Base-by-base conservation (phyloP, 1,140 invertebrate species). In the Chionoecetes opilio region DNA sequence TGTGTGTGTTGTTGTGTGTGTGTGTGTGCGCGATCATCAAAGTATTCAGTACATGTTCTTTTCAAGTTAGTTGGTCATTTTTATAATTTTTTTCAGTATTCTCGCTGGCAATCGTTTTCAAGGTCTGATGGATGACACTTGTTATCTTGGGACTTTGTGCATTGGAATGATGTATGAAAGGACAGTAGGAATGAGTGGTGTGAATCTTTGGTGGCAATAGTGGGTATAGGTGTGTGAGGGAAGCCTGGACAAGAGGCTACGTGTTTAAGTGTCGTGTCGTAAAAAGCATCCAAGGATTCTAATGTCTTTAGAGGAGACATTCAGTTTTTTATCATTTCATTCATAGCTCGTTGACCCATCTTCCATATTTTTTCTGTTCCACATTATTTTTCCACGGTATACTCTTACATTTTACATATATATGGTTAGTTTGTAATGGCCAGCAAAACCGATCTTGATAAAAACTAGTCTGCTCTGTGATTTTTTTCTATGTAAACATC, bases 381-480 rank as follows among this genome's bases (percentile, higher is more conserved):
- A 75, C 21, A 75, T 75, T 3, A n/a, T 75, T 75, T 75, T 75
- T 75, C 63, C n/a, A 75, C 63, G 26, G 21, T 75, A 75, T 75
- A 75, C 63, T 75, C 21, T 75, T 26, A 75, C n/a, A 38, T 87
- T 35, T 21, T 34, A 29, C 26, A 32, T 31, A 32, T 87, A 32
- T 87, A 29, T 91, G 89, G n/a, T 91, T 63, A 92, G 35, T 41
- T 29, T 88, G 32, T 88, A 93, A 93, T 86, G 85, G 87, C 93
- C 93, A 94, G 93, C 93, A 90, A 84, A 94, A 94, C 87, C 87
- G 37, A 82, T 94, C 63, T 90, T 82, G 29, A 82, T 88, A 63
- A 75, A 85, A 86, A 93, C 86, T 94, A 94, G 93, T 90, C 93
- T 90, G 63, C 41, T 90, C 93, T 94, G 87, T 94, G 93, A 94